Evolutionary conservation across 2,113 vertebrate genomes (phyloP), one percentile per base, ranked within the genome.

Genomic region (Andinoacara biseriatus): DNA sequence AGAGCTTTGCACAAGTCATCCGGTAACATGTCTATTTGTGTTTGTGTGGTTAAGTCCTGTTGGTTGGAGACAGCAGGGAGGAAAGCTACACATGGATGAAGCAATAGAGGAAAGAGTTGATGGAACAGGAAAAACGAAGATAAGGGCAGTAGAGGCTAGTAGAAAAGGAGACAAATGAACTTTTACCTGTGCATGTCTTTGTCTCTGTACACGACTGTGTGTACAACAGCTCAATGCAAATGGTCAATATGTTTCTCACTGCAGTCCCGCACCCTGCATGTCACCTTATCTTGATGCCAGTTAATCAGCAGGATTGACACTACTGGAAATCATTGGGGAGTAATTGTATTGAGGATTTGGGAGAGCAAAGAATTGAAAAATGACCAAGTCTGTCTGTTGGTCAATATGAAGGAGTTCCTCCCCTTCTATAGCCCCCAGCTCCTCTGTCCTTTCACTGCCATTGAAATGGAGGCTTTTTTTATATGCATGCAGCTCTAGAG

Each of bases 251-350:
- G 86, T 84, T 91, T 86, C 79, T 86, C 87, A 84, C 90, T 84
- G 49, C 77, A 77, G 58, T 59, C 80, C 35, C 80, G 74, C 83
- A 58, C 76, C 58, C 82, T 82, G 33, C 38, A 75, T 72, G 76
- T 62, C 85, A 74, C 83, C 78, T 90, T 88, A 91, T 91, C 88
- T 83, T 15, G 75, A 86, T 91, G 75, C 15, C 82, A 89, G 86
- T 90, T 90, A 93, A 93, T 95, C 91, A 88, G 78, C 81, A 74
- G 80, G 74, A 89, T 87, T 85, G 85, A 82, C 74, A 80, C 78
- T 35, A 90, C 86, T 93, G 78, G 87, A 94, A 94, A 95, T 94
- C 91, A 90, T 92, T 93, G 61, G 43, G 20, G 81, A 86, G 85
- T 91, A 92, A 92, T 93, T 86, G 82, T 76, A 92, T 90, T 89